These are phyloP conservation scores for Cryptotis parvus DNA, from an alignment of 2,113 vertebrate species.

Conservation along the genomic window DNA sequence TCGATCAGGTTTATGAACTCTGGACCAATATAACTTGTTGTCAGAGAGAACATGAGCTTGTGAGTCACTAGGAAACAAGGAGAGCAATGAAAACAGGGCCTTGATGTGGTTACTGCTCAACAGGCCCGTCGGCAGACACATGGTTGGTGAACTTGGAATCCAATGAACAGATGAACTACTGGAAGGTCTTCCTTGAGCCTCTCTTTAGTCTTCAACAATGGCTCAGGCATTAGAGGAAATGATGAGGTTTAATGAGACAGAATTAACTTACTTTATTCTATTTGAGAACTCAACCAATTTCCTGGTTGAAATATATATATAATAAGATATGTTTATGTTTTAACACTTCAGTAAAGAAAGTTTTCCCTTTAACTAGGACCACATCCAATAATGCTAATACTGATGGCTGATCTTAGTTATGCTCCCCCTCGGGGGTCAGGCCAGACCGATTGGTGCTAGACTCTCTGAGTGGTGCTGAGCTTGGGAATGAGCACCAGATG, in stretches of 20 bases:
- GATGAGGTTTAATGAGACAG: conserved; percentile 58
- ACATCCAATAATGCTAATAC: too few species aligned
- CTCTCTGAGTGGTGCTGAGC: too few species aligned
- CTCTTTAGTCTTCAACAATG: conserved; percentile 72
- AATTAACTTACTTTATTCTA: background rate
- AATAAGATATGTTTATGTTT: conserved; percentile 16
- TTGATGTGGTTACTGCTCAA: conserved; percentile 56
- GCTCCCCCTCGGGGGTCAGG: too few species aligned
- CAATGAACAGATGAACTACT: conserved; percentile 52
- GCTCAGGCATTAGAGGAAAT: conserved; percentile 23
- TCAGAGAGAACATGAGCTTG: conserved; percentile 30
- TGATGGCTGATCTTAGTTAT: too few species aligned
- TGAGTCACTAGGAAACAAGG: conserved; percentile 28
- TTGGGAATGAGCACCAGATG: too few species aligned
- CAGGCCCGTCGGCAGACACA: conserved; percentile 33
- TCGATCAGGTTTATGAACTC: conserved; percentile 52
- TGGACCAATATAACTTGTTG: conserved; percentile 57
- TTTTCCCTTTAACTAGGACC: too few species aligned
- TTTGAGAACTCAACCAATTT: conserved; percentile 2
- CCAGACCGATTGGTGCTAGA: too few species aligned
- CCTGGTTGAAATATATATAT: background rate
- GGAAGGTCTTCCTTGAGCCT: conserved; percentile 2
- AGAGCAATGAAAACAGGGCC: conserved; percentile 53
- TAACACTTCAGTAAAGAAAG: background rate
- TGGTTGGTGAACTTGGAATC: conserved; percentile 40